Evolutionary conservation across 2,797 vertebrate species (phyloP), one percentile per base, ranked within the genome.

Genomic region (Intellagama lesueurii): DNA sequence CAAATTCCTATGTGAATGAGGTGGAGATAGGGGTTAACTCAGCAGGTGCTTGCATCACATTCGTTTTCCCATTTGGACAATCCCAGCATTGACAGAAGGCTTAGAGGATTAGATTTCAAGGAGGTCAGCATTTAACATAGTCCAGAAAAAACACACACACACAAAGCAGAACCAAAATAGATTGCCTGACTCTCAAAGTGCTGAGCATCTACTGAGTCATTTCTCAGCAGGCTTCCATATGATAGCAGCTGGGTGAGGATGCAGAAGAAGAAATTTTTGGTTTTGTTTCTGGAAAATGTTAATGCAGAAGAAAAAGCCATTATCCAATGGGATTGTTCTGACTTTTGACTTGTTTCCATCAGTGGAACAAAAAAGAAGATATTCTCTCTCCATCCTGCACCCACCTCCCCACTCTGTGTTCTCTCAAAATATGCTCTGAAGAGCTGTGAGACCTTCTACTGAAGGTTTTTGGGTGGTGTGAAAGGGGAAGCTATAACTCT

Each of bases 81-180:
- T 40, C 24, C 69, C 77, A 89, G 83, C 70, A 75, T 66, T 32
- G 80, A 64, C 30, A 16, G 78, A 66, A 75, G 44, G 56, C 32
- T 60, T 49, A 52, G 64, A 68, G 56, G 88, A 32, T 86, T 78
- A 86, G 40, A 89, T 82, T 89, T 81, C 84, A 81, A 76, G 32
- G 68, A 86, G 85, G 40, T 86, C 79, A 90, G 60, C 84, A 90
- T 81, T 81, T 60, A 86, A 49, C 82, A 68, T 69, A 56, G 52
- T 56, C 52, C 52, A 40, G 40, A 40, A 40, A 40, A 40, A 56
- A 56, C 12, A 56, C 52, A 56, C 7, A 56, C 52, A 56, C 7
- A 56, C 52, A 56, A 56, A 56, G 52, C 12, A 52, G 30, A 82
- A 68, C 30, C 70, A 86, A 75, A 76, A 86, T 68, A 86, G n/a